phyloP scores from a whole-genome alignment of 2,797 vertebrate species.

The Apodemus agrarius region DNA sequence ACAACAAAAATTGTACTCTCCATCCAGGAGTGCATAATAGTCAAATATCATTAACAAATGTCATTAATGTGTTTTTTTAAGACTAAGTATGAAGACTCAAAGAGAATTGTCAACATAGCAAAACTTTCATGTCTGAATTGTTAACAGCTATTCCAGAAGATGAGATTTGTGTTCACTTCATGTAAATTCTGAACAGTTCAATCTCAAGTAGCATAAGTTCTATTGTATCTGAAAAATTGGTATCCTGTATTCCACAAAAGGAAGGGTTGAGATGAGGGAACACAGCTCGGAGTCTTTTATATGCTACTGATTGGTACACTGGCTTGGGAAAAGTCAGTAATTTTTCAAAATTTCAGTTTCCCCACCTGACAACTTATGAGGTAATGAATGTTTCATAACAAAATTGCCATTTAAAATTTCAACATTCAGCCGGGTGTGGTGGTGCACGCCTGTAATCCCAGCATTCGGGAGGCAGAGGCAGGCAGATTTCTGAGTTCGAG shows the following conservation, averaged over 20 bases:
- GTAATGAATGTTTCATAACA: background rate
- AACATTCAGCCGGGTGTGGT: no score
- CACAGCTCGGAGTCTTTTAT: background rate
- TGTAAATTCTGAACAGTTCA: background rate
- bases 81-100: background rate
- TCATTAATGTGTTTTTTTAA: background rate
- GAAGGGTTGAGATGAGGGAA: background rate
- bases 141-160: background rate
- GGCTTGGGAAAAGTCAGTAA: background rate
- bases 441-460: no score
- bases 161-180: background rate
- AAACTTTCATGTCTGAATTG: background rate
- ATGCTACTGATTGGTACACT: background rate
- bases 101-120: background rate
- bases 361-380: background rate
- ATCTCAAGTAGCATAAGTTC: background rate
- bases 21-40: background rate
- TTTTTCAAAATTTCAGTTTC: background rate
- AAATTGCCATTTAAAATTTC: background rate
- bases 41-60: background rate
- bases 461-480: no score
- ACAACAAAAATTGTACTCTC: background rate
- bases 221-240: background rate
- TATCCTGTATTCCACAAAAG: background rate
- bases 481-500: no score